Percentiles rank a stretch among this genome's conserved stretches.
Evolutionary conservation across 2,797 vertebrate genomes (phyloP).

Genomic region (Xerus rutilus): DNA sequence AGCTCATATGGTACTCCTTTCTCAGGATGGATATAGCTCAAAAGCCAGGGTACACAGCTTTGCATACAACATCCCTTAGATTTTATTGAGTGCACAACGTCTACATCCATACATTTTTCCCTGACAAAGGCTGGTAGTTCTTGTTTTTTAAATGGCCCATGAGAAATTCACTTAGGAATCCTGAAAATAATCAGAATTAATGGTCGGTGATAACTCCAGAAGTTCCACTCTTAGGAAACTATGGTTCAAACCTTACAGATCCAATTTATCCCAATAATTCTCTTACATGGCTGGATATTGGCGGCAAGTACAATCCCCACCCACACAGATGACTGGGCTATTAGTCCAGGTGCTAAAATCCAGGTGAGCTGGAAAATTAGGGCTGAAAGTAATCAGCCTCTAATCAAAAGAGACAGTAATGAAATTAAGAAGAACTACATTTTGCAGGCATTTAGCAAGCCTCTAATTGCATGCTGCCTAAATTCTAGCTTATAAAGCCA

Average conservation of each 20-base stretch:
- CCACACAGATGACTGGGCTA: not conserved
- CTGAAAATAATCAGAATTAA: conserved; percentile 23
- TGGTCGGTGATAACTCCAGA: not conserved
- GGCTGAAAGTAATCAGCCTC: conserved; percentile 67
- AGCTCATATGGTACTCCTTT: not conserved
- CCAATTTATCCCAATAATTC: conserved; percentile 38
- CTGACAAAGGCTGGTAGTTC: not conserved
- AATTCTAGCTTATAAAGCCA: conserved; percentile 57
- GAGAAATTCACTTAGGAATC: not conserved
- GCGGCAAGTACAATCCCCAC: conserved; percentile 2
- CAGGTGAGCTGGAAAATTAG: conserved; percentile 61
- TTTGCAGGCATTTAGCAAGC: conserved; percentile 58
- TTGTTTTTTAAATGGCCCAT: conserved; percentile 6
- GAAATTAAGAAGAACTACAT: conserved; percentile 78
- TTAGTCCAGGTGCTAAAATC: not conserved
- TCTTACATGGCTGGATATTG: not conserved
- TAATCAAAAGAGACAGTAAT: conserved; percentile 78
- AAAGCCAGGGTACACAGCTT: not conserved
- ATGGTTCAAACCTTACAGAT: not conserved
- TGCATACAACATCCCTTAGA: not conserved
- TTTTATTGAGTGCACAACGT: not conserved
- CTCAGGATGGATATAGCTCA: not conserved
- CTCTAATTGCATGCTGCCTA: conserved; percentile 68
- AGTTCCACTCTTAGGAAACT: not conserved
- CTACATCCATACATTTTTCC: not conserved